These are phyloP conservation scores for Heliconius erato DNA, from an alignment of 2,888 invertebrate species.

Conservation along the genomic window DNA sequence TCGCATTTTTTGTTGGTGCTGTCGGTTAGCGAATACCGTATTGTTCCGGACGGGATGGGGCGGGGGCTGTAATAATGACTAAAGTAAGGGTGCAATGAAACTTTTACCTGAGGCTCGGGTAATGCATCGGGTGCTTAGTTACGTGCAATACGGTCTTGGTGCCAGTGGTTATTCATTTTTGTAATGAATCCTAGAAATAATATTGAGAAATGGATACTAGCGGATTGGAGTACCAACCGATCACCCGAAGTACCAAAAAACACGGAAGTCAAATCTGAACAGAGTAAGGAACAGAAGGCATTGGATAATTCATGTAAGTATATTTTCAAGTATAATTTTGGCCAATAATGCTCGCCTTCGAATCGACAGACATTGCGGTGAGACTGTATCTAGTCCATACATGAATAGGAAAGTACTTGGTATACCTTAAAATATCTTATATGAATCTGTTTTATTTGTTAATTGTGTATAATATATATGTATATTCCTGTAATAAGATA, in stretches of 20 bases:
- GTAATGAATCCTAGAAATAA: slow-evolving; percentile 58
- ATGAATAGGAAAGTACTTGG: background rate
- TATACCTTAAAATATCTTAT: background rate
- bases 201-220: slow-evolving; percentile 70
- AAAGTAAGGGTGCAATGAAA: slow-evolving; percentile 79
- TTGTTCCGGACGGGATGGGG: slow-evolving; percentile 66
- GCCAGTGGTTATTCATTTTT: slow-evolving; percentile 35
- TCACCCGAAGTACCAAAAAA: slow-evolving; percentile 39
- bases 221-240: slow-evolving; percentile 65
- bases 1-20: slow-evolving; percentile 71
- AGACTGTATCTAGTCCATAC: background rate
- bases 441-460: slow-evolving; percentile 3
- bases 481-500: too few species aligned
- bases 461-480: background rate
- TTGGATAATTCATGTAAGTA: slow-evolving; percentile 45
- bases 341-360: too few species aligned
- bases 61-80: slow-evolving; percentile 73
- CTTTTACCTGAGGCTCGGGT: slow-evolving; percentile 72
- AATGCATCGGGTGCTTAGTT: slow-evolving; percentile 48
- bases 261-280: slow-evolving; percentile 43
- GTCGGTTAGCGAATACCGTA: slow-evolving; percentile 76
- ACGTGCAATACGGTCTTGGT: slow-evolving; percentile 39
- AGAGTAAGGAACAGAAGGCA: slow-evolving; percentile 23
- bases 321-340: background rate
- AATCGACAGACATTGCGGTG: background rate